Evolutionary conservation across 2,113 vertebrate species (phyloP), one percentile per base, ranked within the genome.

Genomic region (Callionymus lyra): DNA sequence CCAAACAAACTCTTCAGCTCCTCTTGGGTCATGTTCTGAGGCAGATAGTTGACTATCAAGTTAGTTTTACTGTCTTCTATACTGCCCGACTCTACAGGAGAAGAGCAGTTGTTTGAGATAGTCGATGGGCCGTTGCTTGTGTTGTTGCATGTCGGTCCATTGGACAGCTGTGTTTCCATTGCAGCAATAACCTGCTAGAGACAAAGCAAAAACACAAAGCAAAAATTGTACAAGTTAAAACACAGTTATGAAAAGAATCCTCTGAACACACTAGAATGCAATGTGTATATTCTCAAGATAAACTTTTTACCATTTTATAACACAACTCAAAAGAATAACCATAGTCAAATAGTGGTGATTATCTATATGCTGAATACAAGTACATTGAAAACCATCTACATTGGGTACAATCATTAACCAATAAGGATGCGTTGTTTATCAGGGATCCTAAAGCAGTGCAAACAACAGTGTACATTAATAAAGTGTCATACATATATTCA

Each of bases 161-260:
- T 99, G 78, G 95, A 93, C 75, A 99, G 84, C 73, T 99, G 93
- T 74, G 94, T 95, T 88, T 98, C 95, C 95, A 99, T 99, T 86
- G 95, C 91, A 86, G 92, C 88, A 81, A 99, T 91, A 80, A 98
- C 93, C 89, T 97, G 94, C 90, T 94, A 83, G 72, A 85, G 53
- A 79, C 18, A 53, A 12, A 47, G 57, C 10, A 70, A 52, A 64
- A 63, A 15, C 13, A 82, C 4, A 27, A 4, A n/a, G n/a, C n/a
- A n/a, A 27, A 27, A 27, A 27, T 4, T 27, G 21, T 4, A 27
- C 21, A 27, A 17, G 31, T 8, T 1, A 38, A 32, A 16, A 2
- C 19, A 6, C 12, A 43, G 11, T 14, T 14, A 43, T 41, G 50
- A 61, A 70, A 75, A 62, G 57, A 60, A 75, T 17, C 2, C 65